phyloP scores from a whole-genome alignment of 92 coral and sea anemone genomes.

The Bergia puertoricense region DNA sequence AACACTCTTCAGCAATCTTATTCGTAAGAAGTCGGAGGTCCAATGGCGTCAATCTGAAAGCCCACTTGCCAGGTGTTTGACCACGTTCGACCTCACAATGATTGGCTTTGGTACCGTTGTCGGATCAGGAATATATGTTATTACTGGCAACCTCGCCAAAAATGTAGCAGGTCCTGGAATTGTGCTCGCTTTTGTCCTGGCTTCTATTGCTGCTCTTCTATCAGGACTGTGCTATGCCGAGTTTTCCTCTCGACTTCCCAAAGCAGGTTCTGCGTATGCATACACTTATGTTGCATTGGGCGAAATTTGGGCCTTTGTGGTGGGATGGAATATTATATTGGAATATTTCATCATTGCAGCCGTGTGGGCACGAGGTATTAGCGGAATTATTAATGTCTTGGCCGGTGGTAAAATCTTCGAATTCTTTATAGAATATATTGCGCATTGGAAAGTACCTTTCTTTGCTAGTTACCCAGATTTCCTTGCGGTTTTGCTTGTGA shows the following conservation, averaged over 20 bases:
- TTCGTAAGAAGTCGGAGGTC: conserved; percentile 15
- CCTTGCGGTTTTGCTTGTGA: conserved; percentile 61
- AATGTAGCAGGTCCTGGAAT: conserved; percentile 89
- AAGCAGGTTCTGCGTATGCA: conserved; percentile 91
- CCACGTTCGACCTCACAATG: conserved; percentile 67
- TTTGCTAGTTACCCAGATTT: conserved; percentile 82
- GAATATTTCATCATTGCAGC: conserved; percentile 83
- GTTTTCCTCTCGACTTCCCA: conserved; percentile 89
- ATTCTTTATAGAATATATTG: conserved; percentile 56
- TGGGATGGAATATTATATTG: conserved; percentile 90
- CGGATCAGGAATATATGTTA: conserved; percentile 84
- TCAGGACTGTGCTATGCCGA: conserved; percentile 95
- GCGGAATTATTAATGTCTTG: conserved; percentile 78
- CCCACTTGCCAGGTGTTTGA: conserved; percentile 54
- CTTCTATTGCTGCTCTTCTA: conserved; percentile 73
- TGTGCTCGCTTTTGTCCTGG: conserved; percentile 76
- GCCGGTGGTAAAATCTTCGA: conserved; percentile 64
- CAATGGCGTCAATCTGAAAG: conserved; percentile 24
- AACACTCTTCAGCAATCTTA: background rate
- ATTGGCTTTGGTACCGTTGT: conserved; percentile 79
- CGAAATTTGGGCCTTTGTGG: conserved; percentile 88
- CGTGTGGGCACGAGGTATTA: conserved; percentile 71
- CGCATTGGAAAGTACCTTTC: conserved; percentile 54
- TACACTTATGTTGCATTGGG: conserved; percentile 88
- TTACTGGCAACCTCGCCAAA: conserved; percentile 85